phyloP scores from a whole-genome alignment of 2,888 invertebrate species.

The Orchesella flavescens region DNA sequence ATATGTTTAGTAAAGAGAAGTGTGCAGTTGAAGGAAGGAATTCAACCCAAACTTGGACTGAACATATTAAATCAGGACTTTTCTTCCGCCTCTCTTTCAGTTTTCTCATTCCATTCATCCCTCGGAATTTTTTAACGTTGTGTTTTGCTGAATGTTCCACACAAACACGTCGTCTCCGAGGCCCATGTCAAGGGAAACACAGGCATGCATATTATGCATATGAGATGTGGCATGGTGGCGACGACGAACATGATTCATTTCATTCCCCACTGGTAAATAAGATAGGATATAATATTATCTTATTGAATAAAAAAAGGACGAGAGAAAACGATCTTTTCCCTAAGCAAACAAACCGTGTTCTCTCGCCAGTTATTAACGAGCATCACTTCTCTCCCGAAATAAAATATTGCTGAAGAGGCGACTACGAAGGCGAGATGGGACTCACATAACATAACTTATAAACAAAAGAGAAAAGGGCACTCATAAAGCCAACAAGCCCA shows the following conservation, averaged over 20 bases:
- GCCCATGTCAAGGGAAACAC: slow-evolving; percentile 21
- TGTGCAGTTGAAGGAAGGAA: slow-evolving; percentile 42
- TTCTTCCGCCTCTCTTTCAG: slow-evolving; percentile 61
- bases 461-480: no score
- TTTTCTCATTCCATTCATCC: slow-evolving; percentile 59
- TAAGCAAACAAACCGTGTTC: slow-evolving; percentile 62
- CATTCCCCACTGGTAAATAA: slow-evolving; percentile 50
- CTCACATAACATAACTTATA: background rate
- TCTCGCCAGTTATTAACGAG: slow-evolving; percentile 59
- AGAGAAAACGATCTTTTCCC: slow-evolving; percentile 56
- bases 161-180: background rate
- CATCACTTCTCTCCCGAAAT: slow-evolving; percentile 57
- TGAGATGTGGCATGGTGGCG: slow-evolving; percentile 64
- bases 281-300: slow-evolving; percentile 51
- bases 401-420: slow-evolving; percentile 62
- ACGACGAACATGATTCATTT: slow-evolving; percentile 64
- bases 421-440: slow-evolving; percentile 23
- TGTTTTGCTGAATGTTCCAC: background rate
- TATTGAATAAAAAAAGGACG: slow-evolving; percentile 59
- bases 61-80: slow-evolving; percentile 60
- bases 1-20: slow-evolving; percentile 17
- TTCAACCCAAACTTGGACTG: slow-evolving; percentile 59
- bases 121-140: slow-evolving; percentile 40
- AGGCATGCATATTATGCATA: slow-evolving; percentile 61
- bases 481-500: no score